Evolutionary conservation across 2,113 vertebrate genomes (phyloP), one percentile per base, ranked within the genome.

Genomic region (Ailurus styani): DNA sequence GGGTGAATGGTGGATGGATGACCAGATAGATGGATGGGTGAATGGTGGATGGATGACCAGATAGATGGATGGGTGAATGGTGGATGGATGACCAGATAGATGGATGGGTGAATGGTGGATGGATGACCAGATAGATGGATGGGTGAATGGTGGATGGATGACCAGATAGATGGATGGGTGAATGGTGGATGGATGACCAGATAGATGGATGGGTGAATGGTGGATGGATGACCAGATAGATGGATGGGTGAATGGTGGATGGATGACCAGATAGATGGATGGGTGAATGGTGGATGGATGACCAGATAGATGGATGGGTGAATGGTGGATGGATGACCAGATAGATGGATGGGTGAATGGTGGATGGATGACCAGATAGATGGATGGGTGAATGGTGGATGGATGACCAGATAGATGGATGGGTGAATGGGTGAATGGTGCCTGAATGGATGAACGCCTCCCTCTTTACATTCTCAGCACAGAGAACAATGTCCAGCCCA

Each of bases 241-340:
- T n/a, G n/a, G n/a, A n/a, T n/a, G 45, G 60, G 29, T 62, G 5
- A 7, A 57, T 57, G 55, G 52, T n/a, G 29, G 17, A 27, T 64
- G 13, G 0, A 13, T 21, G 0, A 5, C n/a, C n/a, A n/a, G n/a
- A 7, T 42, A 29, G 34, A n/a, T 25, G 23, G 13, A 3, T 77
- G 11, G 31, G 12, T 92, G 31, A 3, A 14, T 64, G 27, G 60
- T 62, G 29, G 10, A 2, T 40, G 34, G 23, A 55, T 96, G 10
- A 17, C 4, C 25, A 11, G 12, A 20, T 23, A 8, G 27, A 64
- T 88, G 6, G 20, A 13, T 82, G 40, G 11, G 5, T 50, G 52
- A 1, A 9, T n/a, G n/a, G n/a, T n/a, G n/a, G n/a, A 7, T 55
- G 8, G 34, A 31, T 34, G 6, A n/a, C n/a, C n/a, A n/a, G n/a